phyloP scores from a whole-genome alignment of 2,888 invertebrate species.

The Orchestes rusci region DNA sequence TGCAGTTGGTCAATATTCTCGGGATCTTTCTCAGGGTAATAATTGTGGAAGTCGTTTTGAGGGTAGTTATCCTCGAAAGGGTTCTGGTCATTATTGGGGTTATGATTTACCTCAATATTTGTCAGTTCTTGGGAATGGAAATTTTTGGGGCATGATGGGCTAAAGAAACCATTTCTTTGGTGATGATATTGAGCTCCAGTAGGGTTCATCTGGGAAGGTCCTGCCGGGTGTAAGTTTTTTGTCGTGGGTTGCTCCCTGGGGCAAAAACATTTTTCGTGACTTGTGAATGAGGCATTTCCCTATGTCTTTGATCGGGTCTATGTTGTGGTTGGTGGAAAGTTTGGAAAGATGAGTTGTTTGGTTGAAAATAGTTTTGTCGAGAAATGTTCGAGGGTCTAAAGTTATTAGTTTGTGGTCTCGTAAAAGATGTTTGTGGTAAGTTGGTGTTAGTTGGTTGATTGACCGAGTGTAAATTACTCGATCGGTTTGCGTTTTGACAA shows the following conservation, averaged over 20 bases:
- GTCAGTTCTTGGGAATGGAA: conserved; percentile 3
- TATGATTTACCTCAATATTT: neutral
- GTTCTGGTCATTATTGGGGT: neutral
- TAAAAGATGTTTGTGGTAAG: neutral
- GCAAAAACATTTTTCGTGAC: too few relatives aligned
- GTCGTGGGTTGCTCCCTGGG: neutral
- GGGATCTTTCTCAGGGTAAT: neutral
- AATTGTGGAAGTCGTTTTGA: neutral
- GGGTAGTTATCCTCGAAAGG: neutral
- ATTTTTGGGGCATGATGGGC: neutral
- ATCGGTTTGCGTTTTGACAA: neutral
- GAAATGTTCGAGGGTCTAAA: neutral
- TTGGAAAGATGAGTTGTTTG: neutral
- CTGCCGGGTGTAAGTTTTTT: neutral
- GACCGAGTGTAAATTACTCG: neutral
- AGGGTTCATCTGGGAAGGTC: neutral
- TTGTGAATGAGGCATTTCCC: too few relatives aligned
- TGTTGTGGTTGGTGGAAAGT: neutral
- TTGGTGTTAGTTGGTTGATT: neutral
- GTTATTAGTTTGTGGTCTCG: neutral
- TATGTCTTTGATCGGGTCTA: neutral
- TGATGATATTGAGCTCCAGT: too few relatives aligned
- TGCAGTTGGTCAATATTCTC: neutral
- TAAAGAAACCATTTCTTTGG: neutral
- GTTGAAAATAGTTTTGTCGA: conserved; percentile 1